Evolutionary conservation across 30 jellyfish, hydroid and myxozoan genomes (phyloP).

Genomic region (Chironex yamaguchii): DNA sequence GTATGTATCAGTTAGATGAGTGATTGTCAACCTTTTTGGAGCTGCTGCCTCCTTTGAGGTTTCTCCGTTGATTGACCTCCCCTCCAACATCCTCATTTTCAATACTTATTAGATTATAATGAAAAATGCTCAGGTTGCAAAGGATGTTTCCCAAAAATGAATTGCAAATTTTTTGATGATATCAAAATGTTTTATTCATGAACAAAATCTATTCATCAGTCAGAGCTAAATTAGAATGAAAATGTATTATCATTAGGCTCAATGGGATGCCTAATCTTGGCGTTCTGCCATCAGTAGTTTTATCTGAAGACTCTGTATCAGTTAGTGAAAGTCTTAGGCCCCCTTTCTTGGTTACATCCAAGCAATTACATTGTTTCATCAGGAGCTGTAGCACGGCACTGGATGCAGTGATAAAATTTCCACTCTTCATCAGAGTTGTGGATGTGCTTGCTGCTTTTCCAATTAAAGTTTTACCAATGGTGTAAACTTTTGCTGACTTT

Average conservation of each 20-base stretch:
- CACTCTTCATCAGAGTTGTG: background rate
- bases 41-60: no score
- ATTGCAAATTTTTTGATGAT: no score
- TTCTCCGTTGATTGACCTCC: no score
- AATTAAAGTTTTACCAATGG: background rate
- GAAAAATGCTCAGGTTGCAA: no score
- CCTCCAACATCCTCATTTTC: no score
- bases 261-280: background rate
- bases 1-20: no score
- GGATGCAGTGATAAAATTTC: background rate
- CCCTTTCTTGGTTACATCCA: background rate
- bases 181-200: background rate
- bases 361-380: background rate
- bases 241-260: background rate
- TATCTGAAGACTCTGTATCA: background rate
- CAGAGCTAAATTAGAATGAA: background rate
- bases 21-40: no score
- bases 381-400: slow-evolving; percentile 1
- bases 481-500: background rate
- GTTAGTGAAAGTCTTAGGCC: background rate
- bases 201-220: background rate
- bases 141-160: no score
- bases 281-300: background rate
- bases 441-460: background rate
- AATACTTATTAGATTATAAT: no score